Percentiles rank a stretch among this genome's conserved stretches.
Conservation (phyloP, 2,888 invertebrate species). For the Athalia rosae region DNA sequence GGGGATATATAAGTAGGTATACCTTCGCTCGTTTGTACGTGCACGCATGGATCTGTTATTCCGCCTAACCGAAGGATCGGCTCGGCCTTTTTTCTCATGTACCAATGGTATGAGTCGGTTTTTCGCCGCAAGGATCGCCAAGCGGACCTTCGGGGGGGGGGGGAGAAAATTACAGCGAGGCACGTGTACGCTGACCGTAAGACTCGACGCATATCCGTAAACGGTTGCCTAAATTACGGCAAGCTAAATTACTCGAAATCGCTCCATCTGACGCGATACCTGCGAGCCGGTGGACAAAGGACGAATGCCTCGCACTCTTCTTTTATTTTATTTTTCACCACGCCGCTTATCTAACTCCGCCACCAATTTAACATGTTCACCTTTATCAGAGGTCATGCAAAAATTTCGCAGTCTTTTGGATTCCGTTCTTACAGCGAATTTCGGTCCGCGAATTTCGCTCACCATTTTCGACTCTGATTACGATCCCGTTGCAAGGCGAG, state of each 20-base stretch:
- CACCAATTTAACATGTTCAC: slow-evolving; percentile 2
- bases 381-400: slow-evolving; percentile 26
- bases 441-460: slow-evolving; percentile 30
- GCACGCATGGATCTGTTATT: too few species aligned
- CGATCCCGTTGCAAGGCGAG: slow-evolving; percentile 38
- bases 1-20: too few species aligned
- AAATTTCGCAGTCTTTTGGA: slow-evolving; percentile 36
- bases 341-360: background rate
- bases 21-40: too few species aligned
- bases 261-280: slow-evolving; percentile 32
- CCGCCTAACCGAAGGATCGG: too few species aligned
- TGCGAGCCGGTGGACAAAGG: too few species aligned
- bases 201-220: slow-evolving; percentile 28
- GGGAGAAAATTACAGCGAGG: slow-evolving; percentile 24
- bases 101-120: background rate
- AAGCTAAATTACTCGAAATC: slow-evolving; percentile 37
- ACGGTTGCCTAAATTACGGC: slow-evolving; percentile 39
- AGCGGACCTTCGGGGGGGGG: slow-evolving; percentile 6
- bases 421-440: too few species aligned
- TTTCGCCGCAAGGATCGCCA: slow-evolving; percentile 13
- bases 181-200: slow-evolving; percentile 30
- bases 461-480: slow-evolving; percentile 40
- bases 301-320: slow-evolving; percentile 3
- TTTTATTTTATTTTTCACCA: slow-evolving; percentile 11
- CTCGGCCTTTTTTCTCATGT: too few species aligned